These are phyloP conservation scores for Steinernema hermaphroditum DNA, from an alignment of 2,888 invertebrate genomes.

Conservation along the genomic window DNA sequence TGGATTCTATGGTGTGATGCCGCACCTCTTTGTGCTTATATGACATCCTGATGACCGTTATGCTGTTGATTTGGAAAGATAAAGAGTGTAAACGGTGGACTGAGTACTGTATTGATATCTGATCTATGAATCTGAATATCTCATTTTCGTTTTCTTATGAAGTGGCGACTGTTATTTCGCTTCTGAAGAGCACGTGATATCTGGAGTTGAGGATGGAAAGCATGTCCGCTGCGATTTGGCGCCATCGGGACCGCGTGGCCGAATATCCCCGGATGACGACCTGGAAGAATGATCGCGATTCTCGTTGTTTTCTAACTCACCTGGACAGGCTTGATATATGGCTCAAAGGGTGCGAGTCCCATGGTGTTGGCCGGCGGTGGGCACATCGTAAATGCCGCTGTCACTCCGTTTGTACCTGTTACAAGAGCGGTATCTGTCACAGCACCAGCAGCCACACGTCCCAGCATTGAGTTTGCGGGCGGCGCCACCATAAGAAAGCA, in stretches of 20 bases:
- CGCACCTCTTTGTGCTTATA: too few relatives aligned
- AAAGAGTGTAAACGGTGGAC: too few relatives aligned
- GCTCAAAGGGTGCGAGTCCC: not conserved
- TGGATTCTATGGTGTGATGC: too few relatives aligned
- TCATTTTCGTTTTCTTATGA: too few relatives aligned
- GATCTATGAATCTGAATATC: too few relatives aligned
- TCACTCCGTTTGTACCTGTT: constrained; percentile 10
- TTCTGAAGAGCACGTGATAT: constrained; percentile 10
- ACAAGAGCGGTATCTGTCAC: constrained; percentile 6
- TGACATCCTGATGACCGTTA: too few relatives aligned
- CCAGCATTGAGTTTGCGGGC: constrained; percentile 4
- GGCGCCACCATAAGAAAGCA: constrained; percentile 9
- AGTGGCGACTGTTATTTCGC: not conserved
- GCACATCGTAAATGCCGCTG: constrained; percentile 19
- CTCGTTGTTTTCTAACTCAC: not conserved
- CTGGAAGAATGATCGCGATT: not conserved
- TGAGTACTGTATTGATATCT: too few relatives aligned
- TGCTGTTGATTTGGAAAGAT: too few relatives aligned
- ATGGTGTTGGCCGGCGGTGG: constrained; percentile 20
- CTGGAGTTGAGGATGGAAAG: not conserved
- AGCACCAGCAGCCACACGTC: not conserved
- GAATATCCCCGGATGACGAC: constrained; percentile 12
- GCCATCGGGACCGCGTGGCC: not conserved
- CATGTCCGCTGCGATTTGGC: constrained; percentile 6
- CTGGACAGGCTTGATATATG: constrained; percentile 22